Evolutionary conservation across 2,888 invertebrate species (phyloP).

Genomic region (Drepana falcataria): DNA sequence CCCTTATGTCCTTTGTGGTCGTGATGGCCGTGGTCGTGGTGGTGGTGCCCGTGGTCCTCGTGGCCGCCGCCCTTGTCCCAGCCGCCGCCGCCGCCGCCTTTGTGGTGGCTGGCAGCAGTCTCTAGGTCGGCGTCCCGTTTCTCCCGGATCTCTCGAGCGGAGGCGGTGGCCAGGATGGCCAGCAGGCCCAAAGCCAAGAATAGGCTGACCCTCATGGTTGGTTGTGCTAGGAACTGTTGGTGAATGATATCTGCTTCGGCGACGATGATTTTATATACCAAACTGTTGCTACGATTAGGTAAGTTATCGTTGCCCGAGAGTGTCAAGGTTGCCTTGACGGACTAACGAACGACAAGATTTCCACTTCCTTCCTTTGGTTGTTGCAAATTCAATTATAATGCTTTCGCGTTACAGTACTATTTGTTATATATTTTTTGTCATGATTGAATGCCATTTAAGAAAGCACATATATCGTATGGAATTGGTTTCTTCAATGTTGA

Average conservation of each 20-base stretch:
- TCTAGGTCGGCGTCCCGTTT: conserved; percentile 52
- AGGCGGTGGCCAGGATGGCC: conserved; percentile 45
- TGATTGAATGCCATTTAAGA: background rate
- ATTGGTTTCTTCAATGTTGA: no score
- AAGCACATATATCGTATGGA: no score
- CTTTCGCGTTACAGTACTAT: background rate
- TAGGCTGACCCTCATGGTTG: conserved; percentile 17
- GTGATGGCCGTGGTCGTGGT: conserved; percentile 76
- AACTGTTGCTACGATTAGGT: conserved; percentile 9
- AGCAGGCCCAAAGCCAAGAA: conserved; percentile 31
- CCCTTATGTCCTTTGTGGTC: conserved; percentile 80
- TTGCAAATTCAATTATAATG: conserved; percentile 1
- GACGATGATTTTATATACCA: conserved; percentile 23
- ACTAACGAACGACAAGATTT: conserved; percentile 8
- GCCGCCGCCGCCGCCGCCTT: conserved; percentile 58
- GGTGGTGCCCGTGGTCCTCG: conserved; percentile 74
- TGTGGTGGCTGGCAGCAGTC: conserved; percentile 39
- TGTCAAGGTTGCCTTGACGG: conserved; percentile 11
- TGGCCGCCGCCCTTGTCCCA: conserved; percentile 64
- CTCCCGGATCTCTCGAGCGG: conserved; percentile 50
- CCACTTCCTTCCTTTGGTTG: conserved; percentile 5
- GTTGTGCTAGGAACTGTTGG: conserved; percentile 11
- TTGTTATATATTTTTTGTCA: background rate
- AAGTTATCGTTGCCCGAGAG: conserved; percentile 8
- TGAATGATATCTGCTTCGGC: conserved; percentile 16